Percentiles rank a stretch among this genome's conserved stretches.
phyloP scores from a whole-genome alignment of 1,140 invertebrate genomes.

The Cyclina sinensis region DNA sequence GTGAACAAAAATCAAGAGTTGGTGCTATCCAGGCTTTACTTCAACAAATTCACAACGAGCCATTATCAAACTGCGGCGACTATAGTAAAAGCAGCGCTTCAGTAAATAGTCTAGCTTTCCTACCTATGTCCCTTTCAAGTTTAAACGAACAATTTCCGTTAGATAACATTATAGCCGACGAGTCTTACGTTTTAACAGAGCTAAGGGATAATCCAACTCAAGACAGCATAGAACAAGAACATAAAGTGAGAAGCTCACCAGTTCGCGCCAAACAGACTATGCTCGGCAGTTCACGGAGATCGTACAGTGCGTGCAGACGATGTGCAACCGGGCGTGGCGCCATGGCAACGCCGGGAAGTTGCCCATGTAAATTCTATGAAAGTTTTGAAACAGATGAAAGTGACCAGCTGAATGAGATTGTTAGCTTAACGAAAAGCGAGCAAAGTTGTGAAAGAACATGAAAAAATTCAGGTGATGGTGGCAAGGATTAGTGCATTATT shows the following conservation, averaged over 20 bases:
- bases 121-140: conserved; percentile 45
- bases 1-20: conserved; percentile 43
- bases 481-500: too few relatives aligned
- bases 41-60: conserved; percentile 40
- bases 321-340: not conserved
- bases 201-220: not conserved
- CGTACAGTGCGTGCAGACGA: conserved; percentile 8
- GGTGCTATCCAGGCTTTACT: conserved; percentile 31
- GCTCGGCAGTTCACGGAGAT: conserved; percentile 40
- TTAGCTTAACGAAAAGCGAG: not conserved
- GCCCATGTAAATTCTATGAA: not conserved
- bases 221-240: not conserved
- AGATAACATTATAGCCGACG: not conserved
- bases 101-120: conserved; percentile 33
- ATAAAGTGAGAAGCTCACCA: not conserved
- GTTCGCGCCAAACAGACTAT: not conserved
- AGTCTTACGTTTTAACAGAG: not conserved
- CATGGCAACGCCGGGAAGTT: not conserved
- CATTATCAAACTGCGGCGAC: not conserved
- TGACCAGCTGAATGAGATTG: not conserved
- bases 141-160: conserved; percentile 8
- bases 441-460: not conserved
- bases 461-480: not conserved
- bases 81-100: not conserved
- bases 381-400: not conserved